Evolutionary conservation across 2,113 vertebrate species (phyloP).

Genomic region (Psephotus haematonotus): DNA sequence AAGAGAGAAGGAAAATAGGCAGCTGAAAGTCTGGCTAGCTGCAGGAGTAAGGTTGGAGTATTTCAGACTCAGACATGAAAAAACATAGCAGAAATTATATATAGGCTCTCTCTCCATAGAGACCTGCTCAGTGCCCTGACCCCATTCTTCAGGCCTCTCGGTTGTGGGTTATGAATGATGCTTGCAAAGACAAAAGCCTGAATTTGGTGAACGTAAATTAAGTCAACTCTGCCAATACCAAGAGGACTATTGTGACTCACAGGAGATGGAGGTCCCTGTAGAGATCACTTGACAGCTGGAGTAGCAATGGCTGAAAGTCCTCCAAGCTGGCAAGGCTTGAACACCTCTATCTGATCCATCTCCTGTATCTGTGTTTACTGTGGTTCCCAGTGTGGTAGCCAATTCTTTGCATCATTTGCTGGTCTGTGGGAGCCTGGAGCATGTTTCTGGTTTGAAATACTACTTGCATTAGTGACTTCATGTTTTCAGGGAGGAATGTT

Average conservation of each 20-base stretch:
- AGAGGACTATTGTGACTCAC: background rate
- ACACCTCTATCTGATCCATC: background rate
- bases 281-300: background rate
- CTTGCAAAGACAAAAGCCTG: background rate
- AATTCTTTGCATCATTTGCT: background rate
- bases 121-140: background rate
- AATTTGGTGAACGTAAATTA: background rate
- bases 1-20: background rate
- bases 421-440: background rate
- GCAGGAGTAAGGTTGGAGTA: background rate
- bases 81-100: background rate
- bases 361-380: background rate
- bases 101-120: background rate
- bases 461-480: background rate
- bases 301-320: background rate
- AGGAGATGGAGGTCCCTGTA: background rate
- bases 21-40: background rate
- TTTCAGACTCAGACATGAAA: background rate
- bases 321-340: background rate
- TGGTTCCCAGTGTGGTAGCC: accelerated
- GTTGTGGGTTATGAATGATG: background rate
- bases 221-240: background rate
- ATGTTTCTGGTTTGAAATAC: background rate
- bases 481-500: background rate
- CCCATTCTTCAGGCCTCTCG: background rate